Percentiles rank a stretch among this genome's conserved stretches.
Conservation (phyloP, 2,113 vertebrate species). For the Dromiciops gliroides region DNA sequence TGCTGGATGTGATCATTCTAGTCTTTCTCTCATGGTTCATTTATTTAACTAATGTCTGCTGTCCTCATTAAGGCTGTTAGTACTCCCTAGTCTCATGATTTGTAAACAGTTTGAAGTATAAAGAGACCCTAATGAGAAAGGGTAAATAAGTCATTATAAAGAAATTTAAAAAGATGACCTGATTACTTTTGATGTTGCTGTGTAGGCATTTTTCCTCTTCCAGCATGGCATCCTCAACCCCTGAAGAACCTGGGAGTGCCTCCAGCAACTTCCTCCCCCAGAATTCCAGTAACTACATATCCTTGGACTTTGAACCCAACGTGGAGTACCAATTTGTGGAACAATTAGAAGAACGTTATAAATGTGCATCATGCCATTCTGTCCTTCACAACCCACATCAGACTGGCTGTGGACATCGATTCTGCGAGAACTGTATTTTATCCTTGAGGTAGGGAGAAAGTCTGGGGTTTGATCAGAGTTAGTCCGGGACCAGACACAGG, state of each 20-base stretch:
- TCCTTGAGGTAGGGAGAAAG: constrained; percentile 84
- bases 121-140: not conserved
- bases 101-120: not conserved
- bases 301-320: constrained; percentile 86
- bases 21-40: not conserved
- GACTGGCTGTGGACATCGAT: constrained; percentile 91
- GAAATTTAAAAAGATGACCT: not conserved
- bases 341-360: constrained; percentile 87
- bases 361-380: constrained; percentile 85
- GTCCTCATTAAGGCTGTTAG: not conserved
- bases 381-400: constrained; percentile 91
- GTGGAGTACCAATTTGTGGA: constrained; percentile 85
- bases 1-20: not conserved
- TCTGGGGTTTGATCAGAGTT: not conserved
- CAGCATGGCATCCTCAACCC: constrained; percentile 81
- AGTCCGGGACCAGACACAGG: not conserved
- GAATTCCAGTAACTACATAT: constrained; percentile 81
- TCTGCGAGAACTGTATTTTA: constrained; percentile 89
- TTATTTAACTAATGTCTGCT: not conserved
- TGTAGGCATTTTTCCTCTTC: not conserved
- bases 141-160: not conserved
- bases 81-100: not conserved
- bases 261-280: constrained; percentile 79
- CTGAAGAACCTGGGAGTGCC: constrained; percentile 76
- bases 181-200: not conserved